Conservation (phyloP, 2,113 vertebrate species). For the Pipa parva region DNA sequence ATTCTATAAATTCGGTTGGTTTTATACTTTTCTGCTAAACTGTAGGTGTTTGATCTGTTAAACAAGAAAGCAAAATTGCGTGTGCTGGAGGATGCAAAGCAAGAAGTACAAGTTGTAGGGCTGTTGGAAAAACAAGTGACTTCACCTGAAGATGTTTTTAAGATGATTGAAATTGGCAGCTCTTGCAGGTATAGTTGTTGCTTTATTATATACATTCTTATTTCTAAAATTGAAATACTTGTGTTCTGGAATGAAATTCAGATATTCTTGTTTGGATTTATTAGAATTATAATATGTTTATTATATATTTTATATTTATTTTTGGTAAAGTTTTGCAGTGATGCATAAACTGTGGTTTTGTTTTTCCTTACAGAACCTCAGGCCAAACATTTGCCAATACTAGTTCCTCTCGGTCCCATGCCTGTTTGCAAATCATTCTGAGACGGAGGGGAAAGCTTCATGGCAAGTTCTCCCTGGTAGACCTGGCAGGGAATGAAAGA, state of each 20-base stretch:
- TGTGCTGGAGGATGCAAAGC: conserved; percentile 89
- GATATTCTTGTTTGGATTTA: too few relatives aligned
- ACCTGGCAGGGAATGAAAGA: conserved; percentile 94
- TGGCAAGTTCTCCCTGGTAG: conserved; percentile 92
- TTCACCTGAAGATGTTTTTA: conserved; percentile 84
- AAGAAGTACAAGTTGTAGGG: conserved; percentile 92
- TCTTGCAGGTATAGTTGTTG: conserved; percentile 79
- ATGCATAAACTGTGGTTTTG: not conserved
- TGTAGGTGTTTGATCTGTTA: conserved; percentile 87
- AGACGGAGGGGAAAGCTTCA: conserved; percentile 68
- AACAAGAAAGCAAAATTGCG: conserved; percentile 90
- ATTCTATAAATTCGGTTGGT: too few relatives aligned
- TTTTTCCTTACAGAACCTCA: conserved; percentile 71
- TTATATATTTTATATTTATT: too few relatives aligned
- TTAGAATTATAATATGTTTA: too few relatives aligned
- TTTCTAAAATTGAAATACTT: too few relatives aligned
- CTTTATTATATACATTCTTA: too few relatives aligned
- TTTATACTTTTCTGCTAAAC: not conserved
- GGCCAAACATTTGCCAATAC: conserved; percentile 92
- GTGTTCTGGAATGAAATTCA: too few relatives aligned
- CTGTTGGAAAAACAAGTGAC: conserved; percentile 76
- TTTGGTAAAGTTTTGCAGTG: not conserved
- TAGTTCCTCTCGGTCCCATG: conserved; percentile 91
- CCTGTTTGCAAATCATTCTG: conserved; percentile 88
- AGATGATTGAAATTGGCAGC: conserved; percentile 79